Base-by-base conservation (phyloP, 2,888 invertebrate genomes). In the Rhaphigaster nebulosa region DNA sequence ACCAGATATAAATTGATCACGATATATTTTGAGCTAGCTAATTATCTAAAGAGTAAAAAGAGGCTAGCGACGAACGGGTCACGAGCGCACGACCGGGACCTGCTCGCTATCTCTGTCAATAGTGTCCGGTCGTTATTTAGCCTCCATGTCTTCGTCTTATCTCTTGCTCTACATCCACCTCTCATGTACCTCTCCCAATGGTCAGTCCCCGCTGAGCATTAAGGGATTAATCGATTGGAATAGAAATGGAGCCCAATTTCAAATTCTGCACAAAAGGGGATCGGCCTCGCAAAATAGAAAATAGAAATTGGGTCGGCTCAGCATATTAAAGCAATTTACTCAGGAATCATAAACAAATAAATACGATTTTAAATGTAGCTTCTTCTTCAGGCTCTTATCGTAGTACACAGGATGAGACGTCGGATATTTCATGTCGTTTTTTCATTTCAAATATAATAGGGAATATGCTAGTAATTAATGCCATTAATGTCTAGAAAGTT, bases 11-110 rank as follows among this genome's bases (percentile, higher is more conserved):
- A 84, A 84, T 84, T 84, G 84, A 84, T 84, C 84, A 84, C 84
- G 84, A 84, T 84, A 84, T 84, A 84, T 84, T 84, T 84, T 45
- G 84, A 84, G 45, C 26, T n/a, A 45, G 84, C 84, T 84, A 84
- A 84, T 84, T 84, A 84, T 84, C 84, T 41, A 45, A 45, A 84
- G 41, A 34, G 41, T 41, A 80, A 80, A 41, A 80, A 80, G 80
- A 23, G n/a, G n/a, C n/a, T n/a, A n/a, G 84, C n/a, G 10, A 20
- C 34, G 26, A 1, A 12, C 13, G 26, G 45, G 84, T 41, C 45
- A 41, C 41, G 45, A 45, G 23, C 23, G 15, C 80, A 80, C 80
- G 80, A 80, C 38, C 20, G 34, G 38, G 80, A 80, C 84, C 84
- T 84, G n/a, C 84, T 8, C 80, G 41, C 80, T 80, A 80, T 80